phyloP scores from a whole-genome alignment of 2,888 invertebrate species.

The Chrysina gloriosa region DNA sequence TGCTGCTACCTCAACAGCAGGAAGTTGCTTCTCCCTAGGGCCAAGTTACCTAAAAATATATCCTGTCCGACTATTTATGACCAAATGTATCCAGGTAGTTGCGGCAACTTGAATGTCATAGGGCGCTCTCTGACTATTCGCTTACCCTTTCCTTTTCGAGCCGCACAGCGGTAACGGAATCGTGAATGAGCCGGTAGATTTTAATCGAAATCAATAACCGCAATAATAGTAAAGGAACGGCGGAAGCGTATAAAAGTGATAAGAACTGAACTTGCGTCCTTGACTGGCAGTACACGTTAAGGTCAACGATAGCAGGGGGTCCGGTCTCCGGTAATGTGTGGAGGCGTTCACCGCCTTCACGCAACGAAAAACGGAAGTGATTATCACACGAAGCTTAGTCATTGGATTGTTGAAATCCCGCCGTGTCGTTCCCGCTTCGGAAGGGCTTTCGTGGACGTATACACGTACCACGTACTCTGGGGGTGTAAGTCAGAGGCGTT shows the following conservation, averaged over 20 bases:
- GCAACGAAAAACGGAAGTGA: slow-evolving; percentile 22
- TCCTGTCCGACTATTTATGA: not conserved
- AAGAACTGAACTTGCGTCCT: slow-evolving; percentile 42
- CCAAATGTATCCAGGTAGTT: not conserved
- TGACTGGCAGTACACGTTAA: slow-evolving; percentile 39
- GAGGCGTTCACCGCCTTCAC: slow-evolving; percentile 18
- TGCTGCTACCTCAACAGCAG: too few relatives aligned
- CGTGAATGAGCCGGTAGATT: slow-evolving; percentile 22
- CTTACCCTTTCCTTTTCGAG: not conserved
- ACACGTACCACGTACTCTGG: not conserved
- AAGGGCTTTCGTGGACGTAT: not conserved
- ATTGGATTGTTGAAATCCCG: not conserved
- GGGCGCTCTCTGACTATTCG: not conserved
- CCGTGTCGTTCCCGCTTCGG: not conserved
- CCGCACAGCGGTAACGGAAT: not conserved
- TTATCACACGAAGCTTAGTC: slow-evolving; percentile 27
- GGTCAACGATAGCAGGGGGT: slow-evolving; percentile 36
- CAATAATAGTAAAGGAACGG: slow-evolving; percentile 31
- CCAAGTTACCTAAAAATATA: too few relatives aligned
- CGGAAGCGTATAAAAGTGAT: slow-evolving; percentile 39
- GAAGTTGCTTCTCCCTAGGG: too few relatives aligned
- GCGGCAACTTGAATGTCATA: not conserved
- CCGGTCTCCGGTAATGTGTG: too few relatives aligned
- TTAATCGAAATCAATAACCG: slow-evolving; percentile 40
- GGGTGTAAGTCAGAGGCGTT: not conserved